phyloP scores from a whole-genome alignment of 2,888 invertebrate species.

The Meta bourneti region DNA sequence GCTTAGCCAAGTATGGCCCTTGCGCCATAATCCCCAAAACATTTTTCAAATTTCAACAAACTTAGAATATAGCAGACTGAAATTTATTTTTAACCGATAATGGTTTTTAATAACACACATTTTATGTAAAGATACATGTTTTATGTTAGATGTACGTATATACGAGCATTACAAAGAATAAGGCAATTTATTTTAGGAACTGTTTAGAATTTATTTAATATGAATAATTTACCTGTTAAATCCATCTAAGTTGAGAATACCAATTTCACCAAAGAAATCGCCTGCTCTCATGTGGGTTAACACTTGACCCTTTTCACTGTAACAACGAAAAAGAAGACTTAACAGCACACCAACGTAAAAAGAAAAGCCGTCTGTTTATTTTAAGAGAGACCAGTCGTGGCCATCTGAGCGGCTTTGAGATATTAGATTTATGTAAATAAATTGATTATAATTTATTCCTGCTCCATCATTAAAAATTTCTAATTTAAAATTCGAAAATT shows the following conservation, averaged over 20 bases:
- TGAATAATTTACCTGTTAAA: slow-evolving; percentile 89
- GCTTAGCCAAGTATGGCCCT: too few relatives aligned
- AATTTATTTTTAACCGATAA: too few relatives aligned
- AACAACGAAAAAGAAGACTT: slow-evolving; percentile 6
- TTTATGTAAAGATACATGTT: too few relatives aligned
- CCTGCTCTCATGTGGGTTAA: slow-evolving; percentile 98
- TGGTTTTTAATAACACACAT: too few relatives aligned
- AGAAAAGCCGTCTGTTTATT: background rate
- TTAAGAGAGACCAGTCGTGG: background rate
- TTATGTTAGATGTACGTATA: too few relatives aligned
- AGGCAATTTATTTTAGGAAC: too few relatives aligned
- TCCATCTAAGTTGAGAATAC: slow-evolving; percentile 96
- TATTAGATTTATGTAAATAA: background rate
- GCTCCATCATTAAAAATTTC: background rate
- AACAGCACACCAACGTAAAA: background rate
- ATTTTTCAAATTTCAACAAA: too few relatives aligned
- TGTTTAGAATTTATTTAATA: too few relatives aligned
- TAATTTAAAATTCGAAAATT: background rate
- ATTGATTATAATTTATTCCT: too few relatives aligned
- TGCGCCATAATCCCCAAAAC: too few relatives aligned
- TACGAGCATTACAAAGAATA: too few relatives aligned
- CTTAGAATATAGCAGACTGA: too few relatives aligned
- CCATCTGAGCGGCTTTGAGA: background rate
- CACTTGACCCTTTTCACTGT: slow-evolving; percentile 93
- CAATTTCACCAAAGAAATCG: slow-evolving; percentile 98